Evolutionary conservation across 53 echinoderm and acorn worm species (phyloP).

Genomic region (Echinometra lucunter): DNA sequence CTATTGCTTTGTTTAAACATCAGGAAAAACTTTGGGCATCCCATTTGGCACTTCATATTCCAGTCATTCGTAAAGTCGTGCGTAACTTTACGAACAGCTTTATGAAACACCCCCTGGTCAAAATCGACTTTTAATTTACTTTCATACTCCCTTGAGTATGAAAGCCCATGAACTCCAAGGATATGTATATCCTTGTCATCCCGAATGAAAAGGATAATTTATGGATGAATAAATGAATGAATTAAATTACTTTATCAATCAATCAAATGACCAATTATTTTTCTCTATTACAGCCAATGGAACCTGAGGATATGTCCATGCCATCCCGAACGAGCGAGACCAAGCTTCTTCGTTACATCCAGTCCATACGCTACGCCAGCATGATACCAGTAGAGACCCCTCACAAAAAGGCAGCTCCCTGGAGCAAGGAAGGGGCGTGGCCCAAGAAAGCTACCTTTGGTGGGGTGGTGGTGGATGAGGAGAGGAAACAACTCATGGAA

Average conservation of each 20-base stretch:
- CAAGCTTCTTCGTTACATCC: constrained; percentile 77
- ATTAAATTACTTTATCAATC: too few relatives aligned
- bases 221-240: too few relatives aligned
- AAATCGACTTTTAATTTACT: too few relatives aligned
- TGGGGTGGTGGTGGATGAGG: constrained; percentile 44
- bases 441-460: background rate
- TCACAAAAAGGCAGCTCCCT: background rate
- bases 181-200: constrained; percentile 83
- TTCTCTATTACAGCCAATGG: constrained; percentile 78
- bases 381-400: constrained; percentile 75
- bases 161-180: constrained; percentile 88
- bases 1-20: too few relatives aligned
- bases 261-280: background rate
- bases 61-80: too few relatives aligned
- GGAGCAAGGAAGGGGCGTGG: constrained; percentile 52
- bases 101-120: too few relatives aligned
- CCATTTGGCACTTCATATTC: too few relatives aligned
- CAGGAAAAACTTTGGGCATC: too few relatives aligned
- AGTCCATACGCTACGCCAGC: constrained; percentile 84
- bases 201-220: too few relatives aligned
- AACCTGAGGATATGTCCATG: constrained; percentile 85
- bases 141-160: too few relatives aligned
- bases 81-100: too few relatives aligned
- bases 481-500: constrained; percentile 50
- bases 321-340: constrained; percentile 71